Conservation (phyloP, 2,888 invertebrate genomes). For the Ophonus ardosiacus region DNA sequence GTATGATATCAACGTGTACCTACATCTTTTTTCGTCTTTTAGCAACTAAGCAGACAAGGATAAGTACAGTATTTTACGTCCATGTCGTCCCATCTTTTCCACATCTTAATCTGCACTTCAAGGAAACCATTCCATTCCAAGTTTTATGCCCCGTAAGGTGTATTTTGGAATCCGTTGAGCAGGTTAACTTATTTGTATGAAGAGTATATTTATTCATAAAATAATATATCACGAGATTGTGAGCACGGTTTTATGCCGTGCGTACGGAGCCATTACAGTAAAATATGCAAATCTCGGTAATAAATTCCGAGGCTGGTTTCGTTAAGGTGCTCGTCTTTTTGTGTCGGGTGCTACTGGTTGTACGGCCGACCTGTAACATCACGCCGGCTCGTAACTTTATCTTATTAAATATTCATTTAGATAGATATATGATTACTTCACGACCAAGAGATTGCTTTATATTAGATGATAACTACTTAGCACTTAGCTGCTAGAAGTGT, state of each 20-base stretch:
- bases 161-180: slow-evolving; percentile 11
- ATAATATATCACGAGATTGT: slow-evolving; percentile 56
- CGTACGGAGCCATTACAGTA: slow-evolving; percentile 52
- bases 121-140: background rate
- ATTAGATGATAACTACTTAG: background rate
- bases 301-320: slow-evolving; percentile 48
- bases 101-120: background rate
- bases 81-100: background rate
- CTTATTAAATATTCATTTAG: slow-evolving; percentile 43
- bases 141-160: slow-evolving; percentile 19
- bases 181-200: slow-evolving; percentile 35
- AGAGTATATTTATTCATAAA: slow-evolving; percentile 52
- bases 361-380: slow-evolving; percentile 20
- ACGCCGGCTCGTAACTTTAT: slow-evolving; percentile 35
- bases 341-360: slow-evolving; percentile 41
- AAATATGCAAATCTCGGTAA: slow-evolving; percentile 52
- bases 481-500: background rate
- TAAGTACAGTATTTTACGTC: background rate
- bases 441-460: background rate
- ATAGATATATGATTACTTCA: slow-evolving; percentile 29
- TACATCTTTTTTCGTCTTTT: background rate
- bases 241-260: slow-evolving; percentile 37
- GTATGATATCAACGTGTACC: too few species aligned
- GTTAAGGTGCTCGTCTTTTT: slow-evolving; percentile 54
- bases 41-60: background rate